Percentiles rank a stretch among this genome's conserved stretches.
These are phyloP conservation scores for Ditylenchus dipsaci DNA, from an alignment of 1,140 invertebrate genomes.

Conservation along the genomic window DNA sequence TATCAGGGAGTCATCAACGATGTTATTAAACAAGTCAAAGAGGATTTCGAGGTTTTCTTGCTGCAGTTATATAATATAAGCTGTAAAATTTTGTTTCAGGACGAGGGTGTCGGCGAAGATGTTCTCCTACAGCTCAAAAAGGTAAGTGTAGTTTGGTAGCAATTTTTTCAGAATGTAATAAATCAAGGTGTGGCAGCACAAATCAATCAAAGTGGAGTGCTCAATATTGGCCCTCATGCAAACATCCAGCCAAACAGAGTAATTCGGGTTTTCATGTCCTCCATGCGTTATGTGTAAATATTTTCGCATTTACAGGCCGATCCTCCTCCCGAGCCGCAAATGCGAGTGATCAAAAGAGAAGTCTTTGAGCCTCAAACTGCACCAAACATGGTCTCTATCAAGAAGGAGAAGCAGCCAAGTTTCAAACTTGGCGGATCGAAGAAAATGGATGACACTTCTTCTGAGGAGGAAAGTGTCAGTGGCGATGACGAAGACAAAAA, in stretches of 20 bases:
- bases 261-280: neutral
- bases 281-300: too few species aligned
- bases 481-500: neutral
- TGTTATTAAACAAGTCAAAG: slow-evolving; percentile 83
- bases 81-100: slow-evolving; percentile 61
- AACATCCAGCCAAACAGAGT: slow-evolving; percentile 3
- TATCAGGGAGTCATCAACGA: slow-evolving; percentile 94
- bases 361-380: too few species aligned
- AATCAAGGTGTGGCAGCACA: neutral
- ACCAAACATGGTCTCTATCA: neutral
- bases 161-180: neutral
- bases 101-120: slow-evolving; percentile 95
- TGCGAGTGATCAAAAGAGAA: too few species aligned
- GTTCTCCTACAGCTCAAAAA: slow-evolving; percentile 90
- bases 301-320: too few species aligned
- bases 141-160: slow-evolving; percentile 48
- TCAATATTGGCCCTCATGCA: neutral
- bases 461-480: neutral
- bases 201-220: neutral
- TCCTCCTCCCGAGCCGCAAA: too few species aligned
- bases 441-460: neutral
- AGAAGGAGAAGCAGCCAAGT: neutral
- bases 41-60: slow-evolving; percentile 68
- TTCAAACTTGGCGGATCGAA: neutral
- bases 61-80: too few species aligned